These are phyloP conservation scores for Chrysochloris asiatica DNA, from an alignment of 2,113 vertebrate species.

Conservation along the genomic window DNA sequence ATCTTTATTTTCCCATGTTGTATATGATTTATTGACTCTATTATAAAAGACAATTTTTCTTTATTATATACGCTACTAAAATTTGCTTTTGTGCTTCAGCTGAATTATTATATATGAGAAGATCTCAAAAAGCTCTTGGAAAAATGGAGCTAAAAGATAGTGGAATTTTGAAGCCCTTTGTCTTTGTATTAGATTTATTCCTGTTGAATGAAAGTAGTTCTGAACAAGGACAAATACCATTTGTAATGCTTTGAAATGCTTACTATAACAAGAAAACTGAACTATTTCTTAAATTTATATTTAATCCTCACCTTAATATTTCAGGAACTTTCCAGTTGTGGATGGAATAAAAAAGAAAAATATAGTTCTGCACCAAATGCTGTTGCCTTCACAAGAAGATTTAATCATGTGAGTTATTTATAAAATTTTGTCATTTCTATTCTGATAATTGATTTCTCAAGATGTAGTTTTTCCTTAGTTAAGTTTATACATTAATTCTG, in stretches of 20 bases:
- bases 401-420: slow-evolving; percentile 94
- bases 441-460: not conserved
- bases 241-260: slow-evolving; percentile 7
- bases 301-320: slow-evolving; percentile 68
- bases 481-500: not conserved
- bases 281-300: slow-evolving; percentile 42
- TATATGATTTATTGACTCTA: not conserved
- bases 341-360: slow-evolving; percentile 99
- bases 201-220: not conserved
- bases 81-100: slow-evolving; percentile 35
- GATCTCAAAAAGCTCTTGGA: too few species aligned
- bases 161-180: too few species aligned
- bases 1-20: not conserved
- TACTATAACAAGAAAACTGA: slow-evolving; percentile 8
- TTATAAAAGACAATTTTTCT: not conserved
- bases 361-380: slow-evolving; percentile 97
- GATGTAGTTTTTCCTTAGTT: slow-evolving; percentile 2
- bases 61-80: not conserved
- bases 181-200: not conserved
- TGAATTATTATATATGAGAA: not conserved
- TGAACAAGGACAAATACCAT: not conserved
- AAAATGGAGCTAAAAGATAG: too few species aligned
- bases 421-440: slow-evolving; percentile 23
- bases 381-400: slow-evolving; percentile 98
- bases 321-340: slow-evolving; percentile 98